phyloP scores from a whole-genome alignment of 2,888 invertebrate genomes.

The Hyposoter dolosus region DNA sequence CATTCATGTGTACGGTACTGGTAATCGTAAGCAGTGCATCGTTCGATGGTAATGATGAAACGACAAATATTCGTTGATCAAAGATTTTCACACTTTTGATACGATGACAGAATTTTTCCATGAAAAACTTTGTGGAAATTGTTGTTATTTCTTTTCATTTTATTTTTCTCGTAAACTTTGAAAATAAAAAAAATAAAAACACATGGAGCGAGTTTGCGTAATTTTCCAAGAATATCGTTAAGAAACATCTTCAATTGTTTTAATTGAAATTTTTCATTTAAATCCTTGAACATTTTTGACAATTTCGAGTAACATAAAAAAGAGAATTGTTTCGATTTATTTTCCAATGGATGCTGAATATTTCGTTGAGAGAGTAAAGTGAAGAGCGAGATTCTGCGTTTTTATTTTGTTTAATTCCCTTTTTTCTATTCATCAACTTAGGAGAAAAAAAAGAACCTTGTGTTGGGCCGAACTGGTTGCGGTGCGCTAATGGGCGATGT shows the following conservation, averaged over 20 bases:
- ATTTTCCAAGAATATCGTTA: no score
- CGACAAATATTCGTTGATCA: neutral
- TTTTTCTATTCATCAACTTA: neutral
- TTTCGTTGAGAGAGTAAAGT: no score
- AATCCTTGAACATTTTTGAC: no score
- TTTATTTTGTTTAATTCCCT: neutral
- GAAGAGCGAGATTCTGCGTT: neutral
- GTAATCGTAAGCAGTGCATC: neutral
- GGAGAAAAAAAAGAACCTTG: conserved; percentile 47
- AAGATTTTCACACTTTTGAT: neutral
- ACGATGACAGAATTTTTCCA: neutral
- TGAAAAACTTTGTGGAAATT: neutral
- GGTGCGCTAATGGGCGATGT: conserved; percentile 86
- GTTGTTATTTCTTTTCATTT: neutral
- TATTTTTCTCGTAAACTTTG: neutral
- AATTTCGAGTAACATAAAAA: no score
- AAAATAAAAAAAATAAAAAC: no score
- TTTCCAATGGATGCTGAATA: no score
- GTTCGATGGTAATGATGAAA: conserved; percentile 41
- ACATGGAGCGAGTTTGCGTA: no score
- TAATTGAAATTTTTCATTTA: no score
- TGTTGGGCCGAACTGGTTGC: conserved; percentile 80
- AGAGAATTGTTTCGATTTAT: no score
- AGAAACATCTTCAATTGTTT: no score
- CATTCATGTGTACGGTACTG: conserved; percentile 31